Conservation (phyloP, 2,888 invertebrate genomes). For the Beris chalybata region DNA sequence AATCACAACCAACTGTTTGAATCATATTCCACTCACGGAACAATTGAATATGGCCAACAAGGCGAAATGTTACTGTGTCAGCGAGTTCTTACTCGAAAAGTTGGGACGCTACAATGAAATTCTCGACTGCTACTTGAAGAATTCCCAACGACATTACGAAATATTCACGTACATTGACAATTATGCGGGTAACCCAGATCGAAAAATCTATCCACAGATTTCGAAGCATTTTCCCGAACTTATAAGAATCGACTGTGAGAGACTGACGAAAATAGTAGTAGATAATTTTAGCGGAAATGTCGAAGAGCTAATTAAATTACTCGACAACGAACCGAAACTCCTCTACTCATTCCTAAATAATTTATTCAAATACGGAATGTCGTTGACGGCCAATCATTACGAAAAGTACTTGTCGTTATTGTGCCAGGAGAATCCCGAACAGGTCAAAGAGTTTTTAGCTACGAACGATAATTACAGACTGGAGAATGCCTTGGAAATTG, state of each 20-base stretch:
- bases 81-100: conserved; percentile 69
- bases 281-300: conserved; percentile 60
- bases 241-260: conserved; percentile 63
- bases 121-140: conserved; percentile 68
- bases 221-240: conserved; percentile 58
- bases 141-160: conserved; percentile 64
- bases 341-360: conserved; percentile 64
- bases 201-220: conserved; percentile 58
- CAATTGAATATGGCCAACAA: conserved; percentile 65
- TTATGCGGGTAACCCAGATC: conserved; percentile 53
- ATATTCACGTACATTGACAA: conserved; percentile 63
- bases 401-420: conserved; percentile 67
- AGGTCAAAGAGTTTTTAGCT: conserved; percentile 61
- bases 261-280: conserved; percentile 65
- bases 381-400: conserved; percentile 57
- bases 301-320: conserved; percentile 55
- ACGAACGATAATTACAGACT: conserved; percentile 63
- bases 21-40: conserved; percentile 61
- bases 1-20: conserved; percentile 64
- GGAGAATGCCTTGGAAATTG: conserved; percentile 67
- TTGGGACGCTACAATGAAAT: conserved; percentile 66
- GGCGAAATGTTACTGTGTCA: conserved; percentile 71
- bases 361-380: conserved; percentile 57
- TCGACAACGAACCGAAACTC: conserved; percentile 47
- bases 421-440: conserved; percentile 60